Conservation (phyloP, 2,888 invertebrate species). For the Seira musarum region DNA sequence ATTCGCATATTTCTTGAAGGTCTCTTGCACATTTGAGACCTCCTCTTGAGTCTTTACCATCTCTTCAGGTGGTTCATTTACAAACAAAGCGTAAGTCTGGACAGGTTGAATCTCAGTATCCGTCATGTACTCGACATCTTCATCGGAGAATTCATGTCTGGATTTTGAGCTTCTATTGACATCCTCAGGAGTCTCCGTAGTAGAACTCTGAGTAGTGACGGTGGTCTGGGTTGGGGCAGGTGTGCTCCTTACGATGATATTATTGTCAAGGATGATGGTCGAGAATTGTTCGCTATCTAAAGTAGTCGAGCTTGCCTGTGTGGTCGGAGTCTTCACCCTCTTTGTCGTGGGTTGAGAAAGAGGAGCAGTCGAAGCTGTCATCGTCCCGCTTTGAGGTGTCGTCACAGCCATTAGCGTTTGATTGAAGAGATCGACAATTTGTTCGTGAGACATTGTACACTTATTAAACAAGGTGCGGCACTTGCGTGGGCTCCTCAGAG, state of each 20-base stretch:
- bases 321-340: constrained; percentile 29
- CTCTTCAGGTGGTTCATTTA: constrained; percentile 47
- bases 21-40: constrained; percentile 39
- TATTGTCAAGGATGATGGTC: neutral
- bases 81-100: constrained; percentile 53
- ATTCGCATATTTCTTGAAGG: constrained; percentile 57
- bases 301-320: constrained; percentile 14
- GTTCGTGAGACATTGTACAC: constrained; percentile 52
- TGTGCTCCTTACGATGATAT: neutral
- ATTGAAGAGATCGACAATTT: constrained; percentile 58
- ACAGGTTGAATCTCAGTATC: constrained; percentile 60
- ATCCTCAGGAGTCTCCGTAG: constrained; percentile 16
- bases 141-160: constrained; percentile 50
- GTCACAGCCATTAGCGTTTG: constrained; percentile 43
- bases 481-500: constrained; percentile 49
- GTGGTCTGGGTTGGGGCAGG: neutral
- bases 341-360: constrained; percentile 21
- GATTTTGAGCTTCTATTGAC: constrained; percentile 46
- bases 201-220: neutral
- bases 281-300: neutral
- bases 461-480: constrained; percentile 57
- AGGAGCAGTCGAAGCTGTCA: neutral
- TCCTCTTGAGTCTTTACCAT: constrained; percentile 36
- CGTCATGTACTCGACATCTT: constrained; percentile 54
- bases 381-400: constrained; percentile 12